Conservation (phyloP, 1,140 invertebrate genomes). For the Bilobella aurantiaca region DNA sequence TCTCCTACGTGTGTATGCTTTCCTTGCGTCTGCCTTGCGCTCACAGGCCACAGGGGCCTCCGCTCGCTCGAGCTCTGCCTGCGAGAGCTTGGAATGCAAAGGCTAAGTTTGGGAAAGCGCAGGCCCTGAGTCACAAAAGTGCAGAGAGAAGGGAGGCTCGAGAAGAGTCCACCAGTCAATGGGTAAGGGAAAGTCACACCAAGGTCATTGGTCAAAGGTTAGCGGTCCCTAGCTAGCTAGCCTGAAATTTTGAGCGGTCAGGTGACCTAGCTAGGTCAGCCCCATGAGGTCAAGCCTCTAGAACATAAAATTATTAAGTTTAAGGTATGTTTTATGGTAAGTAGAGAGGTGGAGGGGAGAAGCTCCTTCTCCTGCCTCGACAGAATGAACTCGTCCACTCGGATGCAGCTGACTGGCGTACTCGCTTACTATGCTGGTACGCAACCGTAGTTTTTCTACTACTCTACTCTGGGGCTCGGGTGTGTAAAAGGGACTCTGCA, state of each 20-base stretch:
- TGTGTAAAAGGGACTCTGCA: background rate
- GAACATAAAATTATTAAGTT: background rate
- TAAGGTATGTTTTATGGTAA: background rate
- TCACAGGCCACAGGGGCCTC: background rate
- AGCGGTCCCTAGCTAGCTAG: background rate
- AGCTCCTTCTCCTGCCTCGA: background rate
- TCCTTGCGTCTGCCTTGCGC: background rate
- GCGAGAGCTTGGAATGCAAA: background rate
- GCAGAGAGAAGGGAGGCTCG: background rate
- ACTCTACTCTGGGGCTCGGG: background rate
- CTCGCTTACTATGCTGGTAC: slow-evolving; percentile 35
- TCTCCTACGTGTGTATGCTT: background rate
- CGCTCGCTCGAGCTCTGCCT: background rate
- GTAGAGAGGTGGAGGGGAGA: background rate
- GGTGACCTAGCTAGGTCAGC: background rate
- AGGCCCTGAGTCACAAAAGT: background rate
- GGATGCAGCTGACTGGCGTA: slow-evolving; percentile 33
- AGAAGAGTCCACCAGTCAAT: background rate
- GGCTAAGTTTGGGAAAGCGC: background rate
- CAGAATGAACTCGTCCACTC: slow-evolving; percentile 31
- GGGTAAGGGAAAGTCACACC: slow-evolving; percentile 1
- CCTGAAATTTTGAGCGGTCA: background rate
- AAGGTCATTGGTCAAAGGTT: background rate
- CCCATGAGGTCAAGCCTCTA: background rate
- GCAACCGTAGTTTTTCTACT: slow-evolving; percentile 33